Evolutionary conservation across 1,140 invertebrate species (phyloP), one percentile per base, ranked within the genome.

Genomic region (Proales similis): DNA sequence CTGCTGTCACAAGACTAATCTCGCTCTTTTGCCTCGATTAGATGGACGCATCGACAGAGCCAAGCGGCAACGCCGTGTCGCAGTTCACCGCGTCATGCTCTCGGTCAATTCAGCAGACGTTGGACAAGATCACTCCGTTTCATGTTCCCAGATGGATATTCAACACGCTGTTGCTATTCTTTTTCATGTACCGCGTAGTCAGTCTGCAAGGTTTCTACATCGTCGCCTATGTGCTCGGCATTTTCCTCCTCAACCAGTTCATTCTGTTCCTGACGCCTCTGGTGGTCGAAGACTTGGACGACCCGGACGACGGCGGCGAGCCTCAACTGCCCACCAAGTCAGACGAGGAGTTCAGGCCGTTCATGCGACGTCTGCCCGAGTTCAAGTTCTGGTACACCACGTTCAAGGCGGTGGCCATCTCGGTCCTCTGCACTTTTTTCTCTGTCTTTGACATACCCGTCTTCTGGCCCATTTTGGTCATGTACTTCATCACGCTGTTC

Each of bases 361-460:
- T 99, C 72, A 97, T 99, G 72, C 80, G 94, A 67, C 82, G 94
- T 69, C 79, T 99, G 71, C 93, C 94, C 27, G 95, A 99, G 80
- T 99, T 99, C 74, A 99, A 99, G 79, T 99, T 99, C 78, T 99
- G 95, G 95, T 85, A 95, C 70, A 93, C 90, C 67, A 86, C 94
- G 45, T 86, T 87, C 33, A 96, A 92, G 73, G 92, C 92, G 46
- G 93, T 92, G n/a, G 48, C 90, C 1, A 81, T 98, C 67, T 90
- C 86, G 26, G 81, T 92, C 68, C 79, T 85, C 65, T 95, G 90
- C 77, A 98, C 95, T 48, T 89, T 94, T 73, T 96, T 99, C 75
- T 90, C 97, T 70, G 86, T 86, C 66, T 93, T 97, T 73, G 95
- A 99, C 81, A 86, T 99, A 72, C 95, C 95, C 70, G 95, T 99